These are phyloP conservation scores for Dicyrtoma fusca DNA, from an alignment of 2,888 invertebrate species.

Conservation along the genomic window DNA sequence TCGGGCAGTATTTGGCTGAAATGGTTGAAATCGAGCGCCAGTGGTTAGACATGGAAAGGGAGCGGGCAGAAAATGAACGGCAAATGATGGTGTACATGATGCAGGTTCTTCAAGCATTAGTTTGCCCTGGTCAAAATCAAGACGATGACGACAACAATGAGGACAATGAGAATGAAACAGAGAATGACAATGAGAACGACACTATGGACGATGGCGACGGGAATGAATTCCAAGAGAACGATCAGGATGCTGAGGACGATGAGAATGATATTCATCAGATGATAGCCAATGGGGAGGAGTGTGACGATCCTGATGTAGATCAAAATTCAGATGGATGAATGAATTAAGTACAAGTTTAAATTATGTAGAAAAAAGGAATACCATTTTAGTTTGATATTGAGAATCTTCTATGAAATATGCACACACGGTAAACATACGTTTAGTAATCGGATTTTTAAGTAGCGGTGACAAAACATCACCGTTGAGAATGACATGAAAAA, in stretches of 20 bases:
- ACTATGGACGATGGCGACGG: slow-evolving; percentile 27
- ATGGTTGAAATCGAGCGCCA: slow-evolving; percentile 56
- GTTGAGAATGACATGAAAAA: not conserved
- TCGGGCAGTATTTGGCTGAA: slow-evolving; percentile 49
- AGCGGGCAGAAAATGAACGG: slow-evolving; percentile 55
- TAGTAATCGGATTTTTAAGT: slow-evolving; percentile 15
- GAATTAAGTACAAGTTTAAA: slow-evolving; percentile 24
- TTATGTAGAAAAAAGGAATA: not conserved
- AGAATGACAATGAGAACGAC: slow-evolving; percentile 19
- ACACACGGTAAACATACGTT: not conserved
- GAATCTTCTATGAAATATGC: slow-evolving; percentile 11
- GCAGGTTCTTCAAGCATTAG: slow-evolving; percentile 56
- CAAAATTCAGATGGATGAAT: slow-evolving; percentile 9
- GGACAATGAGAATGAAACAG: slow-evolving; percentile 41
- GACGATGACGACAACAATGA: slow-evolving; percentile 51
- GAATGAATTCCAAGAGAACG: slow-evolving; percentile 27
- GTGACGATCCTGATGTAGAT: slow-evolving; percentile 10
- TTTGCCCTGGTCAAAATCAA: slow-evolving; percentile 49
- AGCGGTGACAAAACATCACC: not conserved
- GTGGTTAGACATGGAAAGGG: slow-evolving; percentile 55
- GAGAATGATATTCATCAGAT: slow-evolving; percentile 28
- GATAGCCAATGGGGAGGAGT: slow-evolving; percentile 23
- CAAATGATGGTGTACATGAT: slow-evolving; percentile 56
- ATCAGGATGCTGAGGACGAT: slow-evolving; percentile 20
- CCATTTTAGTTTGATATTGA: slow-evolving; percentile 2